phyloP scores from a whole-genome alignment of 2,888 invertebrate genomes.

The Cantharis rustica region DNA sequence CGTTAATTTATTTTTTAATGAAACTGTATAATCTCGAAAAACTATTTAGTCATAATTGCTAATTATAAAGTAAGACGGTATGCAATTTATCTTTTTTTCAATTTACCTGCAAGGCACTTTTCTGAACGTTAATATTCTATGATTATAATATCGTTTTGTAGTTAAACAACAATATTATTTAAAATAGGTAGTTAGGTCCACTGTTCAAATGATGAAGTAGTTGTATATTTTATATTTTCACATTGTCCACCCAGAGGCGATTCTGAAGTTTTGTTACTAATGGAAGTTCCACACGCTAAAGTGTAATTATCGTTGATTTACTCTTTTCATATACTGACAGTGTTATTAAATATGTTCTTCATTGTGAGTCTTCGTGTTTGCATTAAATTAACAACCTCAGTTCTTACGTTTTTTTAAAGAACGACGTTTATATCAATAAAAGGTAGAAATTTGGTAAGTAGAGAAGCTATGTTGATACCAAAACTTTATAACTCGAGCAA shows the following conservation, averaged over 20 bases:
- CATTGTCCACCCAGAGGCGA: constrained; percentile 36
- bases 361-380: constrained; percentile 44
- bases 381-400: constrained; percentile 46
- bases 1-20: neutral
- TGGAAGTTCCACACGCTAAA: constrained; percentile 48
- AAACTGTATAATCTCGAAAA: neutral
- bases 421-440: constrained; percentile 8
- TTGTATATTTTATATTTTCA: constrained; percentile 28
- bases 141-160: neutral
- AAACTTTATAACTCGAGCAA: no score
- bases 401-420: constrained; percentile 10
- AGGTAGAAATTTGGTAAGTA: neutral
- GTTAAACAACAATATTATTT: constrained; percentile 12
- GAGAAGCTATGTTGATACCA: no score
- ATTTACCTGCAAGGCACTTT: neutral
- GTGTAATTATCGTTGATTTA: constrained; percentile 51
- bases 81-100: neutral
- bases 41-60: neutral
- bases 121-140: neutral
- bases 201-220: constrained; percentile 28
- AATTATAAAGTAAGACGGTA: neutral
- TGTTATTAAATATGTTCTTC: constrained; percentile 47
- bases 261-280: constrained; percentile 40
- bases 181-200: constrained; percentile 22
- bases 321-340: constrained; percentile 47